Conservation (phyloP, 2,888 invertebrate genomes). For the Hypomecis atomaria region DNA sequence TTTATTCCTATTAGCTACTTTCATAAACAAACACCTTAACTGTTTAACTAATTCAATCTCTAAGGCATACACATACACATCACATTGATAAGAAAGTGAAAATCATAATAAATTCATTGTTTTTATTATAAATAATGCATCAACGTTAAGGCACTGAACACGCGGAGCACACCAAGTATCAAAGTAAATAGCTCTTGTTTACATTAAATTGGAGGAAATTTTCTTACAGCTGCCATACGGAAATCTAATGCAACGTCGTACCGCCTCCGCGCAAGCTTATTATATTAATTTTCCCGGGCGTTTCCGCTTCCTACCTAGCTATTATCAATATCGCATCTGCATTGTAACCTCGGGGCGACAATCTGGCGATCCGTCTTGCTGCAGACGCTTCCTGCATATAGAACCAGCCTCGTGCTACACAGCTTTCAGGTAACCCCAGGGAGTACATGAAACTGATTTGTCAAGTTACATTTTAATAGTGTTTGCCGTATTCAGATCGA, state of each 20-base stretch:
- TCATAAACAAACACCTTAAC: too few species aligned
- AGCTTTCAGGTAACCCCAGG: conserved; percentile 38
- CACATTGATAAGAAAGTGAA: too few species aligned
- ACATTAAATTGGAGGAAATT: not conserved
- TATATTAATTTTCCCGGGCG: conserved; percentile 22
- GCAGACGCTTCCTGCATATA: conserved; percentile 45
- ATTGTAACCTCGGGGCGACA: conserved; percentile 52
- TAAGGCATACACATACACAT: too few species aligned
- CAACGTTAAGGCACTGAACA: too few species aligned
- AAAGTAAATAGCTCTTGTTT: not conserved
- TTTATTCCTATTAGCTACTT: too few species aligned
- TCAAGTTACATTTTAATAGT: conserved; percentile 6
- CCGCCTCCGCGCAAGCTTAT: conserved; percentile 3
- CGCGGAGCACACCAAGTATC: not conserved
- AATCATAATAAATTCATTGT: too few species aligned
- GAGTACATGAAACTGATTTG: conserved; percentile 42
- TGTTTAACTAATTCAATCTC: too few species aligned
- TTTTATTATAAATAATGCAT: too few species aligned
- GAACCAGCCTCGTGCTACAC: conserved; percentile 30
- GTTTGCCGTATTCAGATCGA: not conserved
- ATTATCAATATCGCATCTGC: conserved; percentile 36
- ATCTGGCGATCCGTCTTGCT: conserved; percentile 54
- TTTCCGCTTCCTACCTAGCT: conserved; percentile 15
- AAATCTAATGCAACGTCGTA: conserved; percentile 2
- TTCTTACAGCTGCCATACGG: not conserved